A percentile compares a stretch with the other conserved stretches of the same genome.
phyloP scores from a whole-genome alignment of 2,888 invertebrate species.

The Cenopis cana region DNA sequence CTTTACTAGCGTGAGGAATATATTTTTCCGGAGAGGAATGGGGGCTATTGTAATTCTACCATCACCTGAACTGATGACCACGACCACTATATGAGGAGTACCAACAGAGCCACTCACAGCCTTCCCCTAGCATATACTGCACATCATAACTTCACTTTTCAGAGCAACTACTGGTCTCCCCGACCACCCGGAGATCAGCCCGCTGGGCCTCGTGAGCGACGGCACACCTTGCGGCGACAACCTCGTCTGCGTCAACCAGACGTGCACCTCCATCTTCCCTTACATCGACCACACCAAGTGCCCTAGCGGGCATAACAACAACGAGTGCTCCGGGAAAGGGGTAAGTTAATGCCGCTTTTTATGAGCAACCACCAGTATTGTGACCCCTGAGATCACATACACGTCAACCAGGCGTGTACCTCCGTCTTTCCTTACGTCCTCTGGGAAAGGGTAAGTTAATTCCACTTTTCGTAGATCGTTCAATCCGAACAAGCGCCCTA shows the following conservation, averaged over 20 bases:
- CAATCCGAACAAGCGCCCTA: neutral
- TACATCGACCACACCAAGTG: constrained; percentile 94
- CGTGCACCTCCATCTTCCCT: constrained; percentile 94
- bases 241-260: constrained; percentile 97
- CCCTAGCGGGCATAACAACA: constrained; percentile 94
- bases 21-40: no score
- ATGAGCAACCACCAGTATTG: neutral
- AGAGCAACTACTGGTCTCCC: constrained; percentile 91
- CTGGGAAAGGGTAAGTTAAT: no score
- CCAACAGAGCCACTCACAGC: neutral
- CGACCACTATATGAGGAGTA: no score
- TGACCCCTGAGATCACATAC: no score
- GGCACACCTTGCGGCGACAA: constrained; percentile 97
- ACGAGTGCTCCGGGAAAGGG: constrained; percentile 97
- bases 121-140: neutral
- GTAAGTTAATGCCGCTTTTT: constrained; percentile 86
- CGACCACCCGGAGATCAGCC: constrained; percentile 87
- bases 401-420: no score
- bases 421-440: constrained; percentile 91
- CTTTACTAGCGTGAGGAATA: no score
- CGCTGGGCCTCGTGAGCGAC: constrained; percentile 95
- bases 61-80: neutral
- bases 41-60: no score
- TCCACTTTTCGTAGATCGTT: neutral
- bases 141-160: constrained; percentile 54